Base-by-base conservation (phyloP, 1,140 invertebrate genomes). In the Drosophila serrata region DNA sequence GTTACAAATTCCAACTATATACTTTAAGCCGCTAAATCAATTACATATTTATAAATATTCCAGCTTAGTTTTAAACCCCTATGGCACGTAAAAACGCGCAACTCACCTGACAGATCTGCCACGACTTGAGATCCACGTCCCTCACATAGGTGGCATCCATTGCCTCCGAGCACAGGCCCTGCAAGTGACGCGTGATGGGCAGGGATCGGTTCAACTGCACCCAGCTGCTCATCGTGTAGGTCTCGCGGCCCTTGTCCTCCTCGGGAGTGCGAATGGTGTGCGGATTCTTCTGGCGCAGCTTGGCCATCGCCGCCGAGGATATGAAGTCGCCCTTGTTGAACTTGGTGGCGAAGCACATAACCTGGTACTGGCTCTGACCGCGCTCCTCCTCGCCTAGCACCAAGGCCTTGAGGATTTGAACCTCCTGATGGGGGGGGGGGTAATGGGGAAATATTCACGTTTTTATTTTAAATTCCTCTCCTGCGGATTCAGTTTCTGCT, bases 361-460 rank as follows among this genome's bases (percentile, higher is more conserved):
- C 97, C 94, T 98, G 97, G 92, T 97, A 97, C 79, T 97, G 97
- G 84, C 95, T 96, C 92, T 98, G 97, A 3, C 97, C 97, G 45
- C 97, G 94, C 93, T 99, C 98, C 92, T 99, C 98, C 92, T 99
- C 98, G n/a, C 97, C 98, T n/a, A 98, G 94, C n/a, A 98, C 96
- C 49, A 98, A 92, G 0, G 97, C 95, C 93, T 97, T 97, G 86
- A 99, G 95, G 51, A 98, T 96, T 94, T 98, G 97, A 27, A 98
- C 96, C 93, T 98, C 97, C 98, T 98, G 93, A 93, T 8, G 51
- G 12, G 6, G 22, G 93, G 93, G 8, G 51, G 12, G 6, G 22
- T 24, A 43, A 45, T 29, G 19, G 11, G 15, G 15, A 39, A 43
- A 19, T 7, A 22, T 35, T 22, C 48, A 24, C 42, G 19, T 29